Evolutionary conservation across 2,888 invertebrate genomes (phyloP).

Genomic region (Ormyrus rosae): DNA sequence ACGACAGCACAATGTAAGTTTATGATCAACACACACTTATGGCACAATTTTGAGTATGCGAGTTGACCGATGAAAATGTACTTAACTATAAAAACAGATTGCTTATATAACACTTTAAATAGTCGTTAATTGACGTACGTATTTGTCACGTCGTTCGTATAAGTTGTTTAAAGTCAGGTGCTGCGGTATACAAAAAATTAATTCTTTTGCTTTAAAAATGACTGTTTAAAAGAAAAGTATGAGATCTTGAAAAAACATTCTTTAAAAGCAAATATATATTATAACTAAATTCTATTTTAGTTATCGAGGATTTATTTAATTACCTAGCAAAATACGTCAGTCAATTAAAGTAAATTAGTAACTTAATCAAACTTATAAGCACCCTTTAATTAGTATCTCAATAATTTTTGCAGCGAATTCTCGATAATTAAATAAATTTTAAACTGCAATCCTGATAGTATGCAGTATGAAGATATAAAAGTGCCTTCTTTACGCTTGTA

Average conservation of each 20-base stretch:
- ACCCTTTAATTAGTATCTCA: conserved; percentile 17
- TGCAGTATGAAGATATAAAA: conserved; percentile 54
- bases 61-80: conserved; percentile 38
- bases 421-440: conserved; percentile 15
- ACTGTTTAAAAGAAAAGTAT: conserved; percentile 9
- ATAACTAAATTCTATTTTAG: conserved; percentile 29
- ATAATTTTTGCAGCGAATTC: conserved; percentile 20
- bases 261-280: conserved; percentile 10
- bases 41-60: conserved; percentile 56
- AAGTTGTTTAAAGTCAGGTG: conserved; percentile 6
- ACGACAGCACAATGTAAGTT: conserved; percentile 36
- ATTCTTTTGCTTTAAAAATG: conserved; percentile 5
- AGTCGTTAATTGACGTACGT: conserved; percentile 14
- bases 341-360: conserved; percentile 4
- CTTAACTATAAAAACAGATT: conserved; percentile 28
- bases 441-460: conserved; percentile 28
- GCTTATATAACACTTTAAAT: conserved; percentile 1
- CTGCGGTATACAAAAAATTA: conserved; percentile 15
- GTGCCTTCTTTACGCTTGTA: conserved; percentile 40
- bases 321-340: conserved; percentile 37
- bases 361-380: conserved; percentile 16
- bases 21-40: conserved; percentile 48
- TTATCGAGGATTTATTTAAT: conserved; percentile 26
- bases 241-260: conserved; percentile 43
- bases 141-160: conserved; percentile 1